Conservation (phyloP, 2,888 invertebrate species). For the Chrysopilus asiliformis region DNA sequence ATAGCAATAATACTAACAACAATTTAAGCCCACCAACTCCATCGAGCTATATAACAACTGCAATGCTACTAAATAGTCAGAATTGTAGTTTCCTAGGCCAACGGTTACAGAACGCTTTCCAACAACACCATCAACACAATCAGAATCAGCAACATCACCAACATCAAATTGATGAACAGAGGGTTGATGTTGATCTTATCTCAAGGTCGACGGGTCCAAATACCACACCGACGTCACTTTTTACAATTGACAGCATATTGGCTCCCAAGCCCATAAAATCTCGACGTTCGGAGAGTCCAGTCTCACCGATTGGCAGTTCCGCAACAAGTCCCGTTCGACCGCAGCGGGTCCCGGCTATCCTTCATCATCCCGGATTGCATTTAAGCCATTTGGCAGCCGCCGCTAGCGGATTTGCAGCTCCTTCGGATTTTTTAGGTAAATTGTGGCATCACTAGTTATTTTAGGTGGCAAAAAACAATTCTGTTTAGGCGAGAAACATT, state of each 20-base stretch:
- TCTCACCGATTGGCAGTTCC: constrained; percentile 40
- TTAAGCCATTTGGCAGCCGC: constrained; percentile 50
- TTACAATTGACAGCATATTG: constrained; percentile 78
- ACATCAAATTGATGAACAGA: constrained; percentile 27
- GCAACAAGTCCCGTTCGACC: constrained; percentile 36
- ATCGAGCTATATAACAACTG: constrained; percentile 29
- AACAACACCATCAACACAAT: constrained; percentile 24
- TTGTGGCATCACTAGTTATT: too few relatives aligned
- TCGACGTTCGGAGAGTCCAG: constrained; percentile 29
- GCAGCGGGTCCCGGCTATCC: constrained; percentile 32
- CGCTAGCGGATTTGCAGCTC: constrained; percentile 47
- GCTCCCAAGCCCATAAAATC: constrained; percentile 39
- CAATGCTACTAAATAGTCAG: constrained; percentile 35
- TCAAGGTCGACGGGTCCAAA: constrained; percentile 10
- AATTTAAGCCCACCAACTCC: constrained; percentile 18
- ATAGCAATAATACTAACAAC: constrained; percentile 7
- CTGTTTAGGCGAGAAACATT: too few relatives aligned
- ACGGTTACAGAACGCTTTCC: constrained; percentile 32
- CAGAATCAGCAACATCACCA: constrained; percentile 21
- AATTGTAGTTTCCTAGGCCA: constrained; percentile 35
- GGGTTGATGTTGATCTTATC: constrained; percentile 7
- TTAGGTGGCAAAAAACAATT: too few relatives aligned
- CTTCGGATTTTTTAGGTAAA: constrained; percentile 72
- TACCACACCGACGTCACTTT: constrained; percentile 43
- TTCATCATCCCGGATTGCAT: constrained; percentile 43